Base-by-base conservation (phyloP, 2,888 invertebrate species). In the Tribolium freemani region DNA sequence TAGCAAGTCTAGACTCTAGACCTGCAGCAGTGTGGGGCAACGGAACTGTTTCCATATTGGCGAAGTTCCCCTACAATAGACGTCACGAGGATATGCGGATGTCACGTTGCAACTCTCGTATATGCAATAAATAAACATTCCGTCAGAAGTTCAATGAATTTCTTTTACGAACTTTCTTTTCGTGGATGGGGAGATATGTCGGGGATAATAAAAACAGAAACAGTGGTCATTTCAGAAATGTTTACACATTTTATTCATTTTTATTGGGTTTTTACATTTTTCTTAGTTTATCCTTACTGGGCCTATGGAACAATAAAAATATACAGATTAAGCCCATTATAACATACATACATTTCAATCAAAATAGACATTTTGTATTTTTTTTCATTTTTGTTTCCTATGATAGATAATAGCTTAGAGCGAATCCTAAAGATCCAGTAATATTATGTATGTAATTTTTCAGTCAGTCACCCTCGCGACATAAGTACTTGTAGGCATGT, bases 251-350 rank as follows among this genome's bases (percentile, higher is more conserved):
- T 82, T 82, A 81, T 80, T 81, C 58, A 77, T 83, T 84, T 83
- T 85, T 83, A 83, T 84, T 83, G 80, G 71, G 79, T 80, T 82
- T 84, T 85, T 80, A 83, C 82, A 82, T 82, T 83, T 83, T 64
- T 79, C 77, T 81, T 78, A 81, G 78, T 74, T 80, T 81, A 70
- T 61, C 20, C 63, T 63, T 63, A 80, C 76, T 76, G 82, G 84
- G 83, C 83, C 78, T 81, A 77, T 83, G 83, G 83, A 85, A 85
- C 84, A 84, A 85, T 86, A 85, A 84, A 86, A 86, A 86, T 86
- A 85, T 85, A 86, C 86, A 85, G 81, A 82, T 84, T 79, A 80
- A 83, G 83, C 84, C 82, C 78, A 80, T 80, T 77, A 78, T 84
- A 83, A 84, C 84, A 84, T 84, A 84, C 82, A 85, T 83, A 84